Conservation (phyloP, 2,888 invertebrate genomes). For the Chaetogeoica ovagalla region DNA sequence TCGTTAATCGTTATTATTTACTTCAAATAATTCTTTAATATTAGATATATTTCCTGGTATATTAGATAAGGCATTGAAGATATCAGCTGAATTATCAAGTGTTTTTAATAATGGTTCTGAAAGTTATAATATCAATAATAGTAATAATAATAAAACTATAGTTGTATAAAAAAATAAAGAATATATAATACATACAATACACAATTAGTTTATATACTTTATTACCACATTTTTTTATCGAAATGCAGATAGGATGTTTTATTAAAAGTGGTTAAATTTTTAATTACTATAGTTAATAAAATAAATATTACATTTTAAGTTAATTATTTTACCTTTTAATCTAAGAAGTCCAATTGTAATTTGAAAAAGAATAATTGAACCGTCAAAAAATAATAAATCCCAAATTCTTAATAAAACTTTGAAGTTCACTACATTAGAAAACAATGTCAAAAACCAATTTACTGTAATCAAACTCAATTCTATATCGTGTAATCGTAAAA, state of each 20-base stretch:
- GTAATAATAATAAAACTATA: background rate
- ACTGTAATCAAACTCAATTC: constrained; percentile 93
- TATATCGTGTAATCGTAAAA: constrained; percentile 91
- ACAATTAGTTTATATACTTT: background rate
- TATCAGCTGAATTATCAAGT: constrained; percentile 94
- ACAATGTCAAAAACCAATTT: constrained; percentile 96
- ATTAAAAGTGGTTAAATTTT: background rate
- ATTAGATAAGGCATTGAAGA: constrained; percentile 95
- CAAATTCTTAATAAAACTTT: constrained; percentile 90
- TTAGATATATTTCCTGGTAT: constrained; percentile 93
- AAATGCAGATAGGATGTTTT: background rate
- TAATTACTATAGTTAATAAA: background rate
- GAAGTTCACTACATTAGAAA: constrained; percentile 95
- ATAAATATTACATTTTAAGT: background rate
- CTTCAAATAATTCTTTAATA: constrained; percentile 82
- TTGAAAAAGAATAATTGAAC: constrained; percentile 92
- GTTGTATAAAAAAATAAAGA: background rate
- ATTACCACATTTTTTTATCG: background rate
- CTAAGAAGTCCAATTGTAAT: constrained; percentile 92
- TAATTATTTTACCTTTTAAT: constrained; percentile 64
- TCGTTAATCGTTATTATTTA: constrained; percentile 59
- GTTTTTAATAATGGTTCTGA: constrained; percentile 77
- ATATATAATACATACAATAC: background rate
- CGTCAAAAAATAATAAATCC: constrained; percentile 97
- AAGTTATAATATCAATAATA: constrained; percentile 56